phyloP scores from a whole-genome alignment of 2,113 vertebrate species.

The Thunnus maccoyii region DNA sequence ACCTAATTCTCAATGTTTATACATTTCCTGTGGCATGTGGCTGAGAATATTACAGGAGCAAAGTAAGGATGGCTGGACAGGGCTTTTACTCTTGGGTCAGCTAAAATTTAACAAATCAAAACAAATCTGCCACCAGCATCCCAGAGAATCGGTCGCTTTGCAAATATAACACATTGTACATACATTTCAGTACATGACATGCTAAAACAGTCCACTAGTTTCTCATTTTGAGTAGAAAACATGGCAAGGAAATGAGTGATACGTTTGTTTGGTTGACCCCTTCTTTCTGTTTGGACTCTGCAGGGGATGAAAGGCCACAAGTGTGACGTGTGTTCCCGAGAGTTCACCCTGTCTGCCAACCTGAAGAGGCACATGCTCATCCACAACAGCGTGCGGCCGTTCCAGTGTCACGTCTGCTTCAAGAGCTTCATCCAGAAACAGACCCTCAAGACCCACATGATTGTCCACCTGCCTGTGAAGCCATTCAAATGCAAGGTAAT shows the following conservation, averaged over 20 bases:
- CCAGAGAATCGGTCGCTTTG: background rate
- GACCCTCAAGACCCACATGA: constrained; percentile 99
- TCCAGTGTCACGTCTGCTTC: constrained; percentile 99
- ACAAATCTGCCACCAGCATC: background rate
- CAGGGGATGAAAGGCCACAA: constrained; percentile 98
- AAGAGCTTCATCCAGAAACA: constrained; percentile 99
- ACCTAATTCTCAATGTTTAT: constrained; percentile 23
- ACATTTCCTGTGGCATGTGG: constrained; percentile 28
- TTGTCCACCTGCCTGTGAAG: constrained; percentile 96
- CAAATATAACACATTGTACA: background rate
- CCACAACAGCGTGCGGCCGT: constrained; percentile 96
- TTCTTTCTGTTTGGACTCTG: constrained; percentile 10
- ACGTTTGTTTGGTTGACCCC: background rate
- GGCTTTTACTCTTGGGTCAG: background rate
- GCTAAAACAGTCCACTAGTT: background rate
- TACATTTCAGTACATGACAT: background rate
- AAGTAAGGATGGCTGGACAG: background rate
- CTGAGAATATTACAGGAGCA: constrained; percentile 11
- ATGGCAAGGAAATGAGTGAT: background rate
- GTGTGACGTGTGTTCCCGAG: constrained; percentile 96
- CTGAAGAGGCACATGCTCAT: constrained; percentile 99
- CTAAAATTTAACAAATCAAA: constrained; percentile 7
- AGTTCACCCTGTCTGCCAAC: constrained; percentile 98
- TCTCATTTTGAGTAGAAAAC: background rate
- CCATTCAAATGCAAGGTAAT: constrained; percentile 97